phyloP scores from a whole-genome alignment of 2,113 vertebrate species.

The Brachirus orientalis region DNA sequence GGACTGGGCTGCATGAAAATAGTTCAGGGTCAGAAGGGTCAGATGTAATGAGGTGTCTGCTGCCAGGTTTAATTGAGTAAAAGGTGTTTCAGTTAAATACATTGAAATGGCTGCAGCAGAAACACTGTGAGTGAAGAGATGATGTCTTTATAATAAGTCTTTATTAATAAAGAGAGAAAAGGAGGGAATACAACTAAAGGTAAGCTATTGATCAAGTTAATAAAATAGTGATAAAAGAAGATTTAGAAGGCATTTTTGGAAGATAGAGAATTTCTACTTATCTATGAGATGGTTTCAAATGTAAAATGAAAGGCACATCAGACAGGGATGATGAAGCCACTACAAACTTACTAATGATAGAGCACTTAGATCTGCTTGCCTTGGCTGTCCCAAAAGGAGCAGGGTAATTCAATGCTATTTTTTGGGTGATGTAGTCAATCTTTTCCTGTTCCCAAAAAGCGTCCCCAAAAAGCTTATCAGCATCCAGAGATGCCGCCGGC shows the following conservation, averaged over 20 bases:
- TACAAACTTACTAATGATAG: slow-evolving; percentile 34
- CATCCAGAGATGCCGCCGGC: slow-evolving; percentile 53
- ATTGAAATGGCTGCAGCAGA: background rate
- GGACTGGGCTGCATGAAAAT: background rate
- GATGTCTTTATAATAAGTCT: no score
- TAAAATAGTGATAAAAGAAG: slow-evolving; percentile 16
- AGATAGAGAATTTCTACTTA: slow-evolving; percentile 26
- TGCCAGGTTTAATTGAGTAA: background rate
- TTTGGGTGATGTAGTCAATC: slow-evolving; percentile 48
- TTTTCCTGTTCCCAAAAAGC: slow-evolving; percentile 40
- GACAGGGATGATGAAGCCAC: slow-evolving; percentile 25
- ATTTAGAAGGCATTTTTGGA: slow-evolving; percentile 9
- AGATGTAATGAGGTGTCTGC: background rate
- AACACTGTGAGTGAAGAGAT: background rate
- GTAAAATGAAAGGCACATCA: slow-evolving; percentile 26
- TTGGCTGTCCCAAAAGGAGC: slow-evolving; percentile 42
- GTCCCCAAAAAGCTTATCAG: slow-evolving; percentile 55
- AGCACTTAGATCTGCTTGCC: slow-evolving; percentile 49
- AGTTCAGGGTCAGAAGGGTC: background rate
- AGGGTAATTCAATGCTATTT: slow-evolving; percentile 47
- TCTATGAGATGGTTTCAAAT: slow-evolving; percentile 36
- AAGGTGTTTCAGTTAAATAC: background rate
- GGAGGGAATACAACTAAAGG: background rate
- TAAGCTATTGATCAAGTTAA: slow-evolving; percentile 16
- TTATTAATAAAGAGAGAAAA: background rate